Evolutionary conservation across 2,797 vertebrate species (phyloP), one percentile per base, ranked within the genome.

Genomic region (Benthosema pterotum): DNA sequence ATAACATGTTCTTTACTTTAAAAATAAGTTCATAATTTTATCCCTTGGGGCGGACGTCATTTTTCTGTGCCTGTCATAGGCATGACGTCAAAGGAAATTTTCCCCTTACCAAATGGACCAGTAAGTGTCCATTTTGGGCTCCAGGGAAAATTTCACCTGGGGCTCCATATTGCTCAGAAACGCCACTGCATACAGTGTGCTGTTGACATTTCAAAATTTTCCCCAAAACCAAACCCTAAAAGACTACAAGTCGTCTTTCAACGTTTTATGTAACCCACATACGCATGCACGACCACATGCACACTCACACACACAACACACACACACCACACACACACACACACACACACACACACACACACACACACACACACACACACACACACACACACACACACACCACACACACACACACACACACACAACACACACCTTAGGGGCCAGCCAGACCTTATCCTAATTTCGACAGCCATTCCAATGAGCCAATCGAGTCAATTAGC

Each of bases 401-500:
- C 53, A n/a, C 5, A 16, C 2, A n/a, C 18, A 43, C 11, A 57
- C 59, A 42, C 49, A 54, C 60, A 60, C 42, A 47, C 50, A 50
- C 56, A 38, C 68, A 53, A 52, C 60, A 60, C 45, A 49, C 4
- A 59, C 60, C 57, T 71, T 42, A 42, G 54, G 64, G 71, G 74
- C 57, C 51, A 32, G 50, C 28, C 80, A 69, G 66, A 28, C 70
- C 54, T 75, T 70, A 62, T 84, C 75, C 48, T 65, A 71, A 80
- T 74, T n/a, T 77, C 81, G 80, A 79, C 80, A 82, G 67, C 59
- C 75, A 80, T 87, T 80, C 77, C 67, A 83, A 80, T 77, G 72
- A 79, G 77, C 84, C 71, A 79, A 84, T 73, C 77, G 79, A 79
- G 73, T 83, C 78, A 86, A 85, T 89, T 86, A 86, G 75, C 67